Evolutionary conservation across 2,888 invertebrate species (phyloP), one percentile per base, ranked within the genome.

Genomic region (Chloroclystis v-ata): DNA sequence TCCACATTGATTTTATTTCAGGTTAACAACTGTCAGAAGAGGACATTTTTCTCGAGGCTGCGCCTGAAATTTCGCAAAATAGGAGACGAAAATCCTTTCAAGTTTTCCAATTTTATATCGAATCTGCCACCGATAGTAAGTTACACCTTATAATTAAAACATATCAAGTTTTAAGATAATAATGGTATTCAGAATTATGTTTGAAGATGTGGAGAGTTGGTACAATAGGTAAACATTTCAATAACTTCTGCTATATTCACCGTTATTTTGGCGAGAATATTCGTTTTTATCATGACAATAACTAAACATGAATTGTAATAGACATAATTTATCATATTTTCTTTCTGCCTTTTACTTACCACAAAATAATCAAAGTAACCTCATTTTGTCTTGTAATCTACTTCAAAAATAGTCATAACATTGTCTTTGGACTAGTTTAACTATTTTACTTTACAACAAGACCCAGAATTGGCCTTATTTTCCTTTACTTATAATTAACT

Each of bases 51-150:
- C 76, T 72, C 70, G 73, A 72, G 76, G 72, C 75, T 72, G 83
- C 79, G 63, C 68, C 67, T 67, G 67, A 81, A 85, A 78, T 72
- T 75, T 81, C 78, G 81, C 87, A 88, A 87, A 86, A 89, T 89
- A 88, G 88, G 88, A 82, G 88, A 88, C 85, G 81, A 79, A 72
- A 87, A 86, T 67, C 82, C 86, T 52, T 89, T 89, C 67, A 88
- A 79, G 82, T 89, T 89, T 68, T 80, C 88, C 61, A 88, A 85
- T 78, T 87, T 89, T 63, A 85, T 89, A 83, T 82, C 88, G 74
- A 89, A 82, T 81, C 88, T 89, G 69, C 88, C 88, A 83, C 87
- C 88, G 61, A 85, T 89, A 59, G 88, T 89, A 76, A 85, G 88
- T 75, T 59, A 47, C 14, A 48, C 42, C 8, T n/a, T 5, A n/a